A percentile compares a stretch with the other conserved stretches of the same genome.
Conservation (phyloP, 2,888 invertebrate genomes). For the Masnerella sp. region DNA sequence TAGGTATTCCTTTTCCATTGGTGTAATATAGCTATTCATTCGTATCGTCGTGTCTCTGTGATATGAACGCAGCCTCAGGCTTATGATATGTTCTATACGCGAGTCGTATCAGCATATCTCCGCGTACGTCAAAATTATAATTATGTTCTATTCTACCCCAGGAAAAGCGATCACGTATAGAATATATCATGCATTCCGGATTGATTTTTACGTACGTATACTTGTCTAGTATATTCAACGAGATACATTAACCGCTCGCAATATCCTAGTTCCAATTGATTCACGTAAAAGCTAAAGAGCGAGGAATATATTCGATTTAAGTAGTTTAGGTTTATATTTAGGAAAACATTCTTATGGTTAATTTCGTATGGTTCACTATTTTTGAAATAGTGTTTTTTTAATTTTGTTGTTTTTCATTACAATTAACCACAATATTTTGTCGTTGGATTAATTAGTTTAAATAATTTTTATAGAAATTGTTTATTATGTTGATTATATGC, state of each 20-base stretch:
- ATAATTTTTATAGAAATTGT: too few species aligned
- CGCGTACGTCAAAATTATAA: conserved; percentile 72
- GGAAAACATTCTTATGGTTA: too few species aligned
- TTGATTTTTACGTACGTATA: conserved; percentile 39
- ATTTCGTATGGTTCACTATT: too few species aligned
- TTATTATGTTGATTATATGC: too few species aligned
- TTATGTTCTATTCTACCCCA: conserved; percentile 63
- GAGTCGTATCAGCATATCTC: conserved; percentile 68
- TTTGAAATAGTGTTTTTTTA: too few species aligned
- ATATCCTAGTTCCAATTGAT: too few species aligned
- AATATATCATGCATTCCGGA: conserved; percentile 55
- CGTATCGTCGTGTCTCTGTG: conserved; percentile 68
- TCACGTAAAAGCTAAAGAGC: too few species aligned
- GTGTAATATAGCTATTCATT: conserved; percentile 71
- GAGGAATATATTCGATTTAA: too few species aligned
- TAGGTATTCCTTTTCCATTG: conserved; percentile 69
- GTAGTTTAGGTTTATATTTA: too few species aligned
- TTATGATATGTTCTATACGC: conserved; percentile 69
- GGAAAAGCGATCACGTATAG: conserved; percentile 50
- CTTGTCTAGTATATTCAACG: conserved; percentile 17
- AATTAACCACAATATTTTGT: too few species aligned
- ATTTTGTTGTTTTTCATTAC: too few species aligned
- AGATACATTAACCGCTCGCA: conserved; percentile 26
- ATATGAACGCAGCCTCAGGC: conserved; percentile 72
- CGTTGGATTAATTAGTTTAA: too few species aligned